Base-by-base conservation (phyloP, 2,113 vertebrate genomes). In the Xyrauchen texanus region DNA sequence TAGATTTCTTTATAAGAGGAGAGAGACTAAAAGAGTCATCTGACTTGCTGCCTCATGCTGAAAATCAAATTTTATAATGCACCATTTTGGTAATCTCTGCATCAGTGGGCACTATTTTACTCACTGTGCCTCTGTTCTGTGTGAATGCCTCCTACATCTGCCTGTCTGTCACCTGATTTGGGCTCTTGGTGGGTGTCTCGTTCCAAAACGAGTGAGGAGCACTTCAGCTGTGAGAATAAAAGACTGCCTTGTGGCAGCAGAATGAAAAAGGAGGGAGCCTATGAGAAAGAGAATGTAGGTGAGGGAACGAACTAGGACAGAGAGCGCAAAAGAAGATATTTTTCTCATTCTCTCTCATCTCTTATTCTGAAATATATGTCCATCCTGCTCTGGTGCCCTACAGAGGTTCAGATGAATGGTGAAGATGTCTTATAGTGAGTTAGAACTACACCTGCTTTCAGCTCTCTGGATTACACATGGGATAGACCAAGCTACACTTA, bases 211-310 rank as follows among this genome's bases (percentile, higher is more conserved):
- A 80, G 78, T 81, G 67, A 52, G 72, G 51, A 78, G 42, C 79
- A 72, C 69, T 74, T 82, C 80, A 84, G 80, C 44, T 68, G 64
- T 55, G 21, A 85, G 76, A 82, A 82, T 78, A 78, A 78, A 82
- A 83, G 84, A 82, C 73, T 74, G 66, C 67, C 53, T 81, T 89
- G 76, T 87, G 81, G 75, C 60, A 64, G 65, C 70, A 75, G n/a
- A 77, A 77, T 81, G 72, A 79, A 55, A 64, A 74, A 66, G 63
- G 21, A 73, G 68, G 42, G 68, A 79, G 64, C 77, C 76, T 52
- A 3, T 34, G 21, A 34, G 21, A n/a, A n/a, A 80, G 78, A 77
- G 77, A 67, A 84, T 69, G 68, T 83, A 58, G 64, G 66, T 77
- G 34, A 75, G 53, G 74, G 44, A 72, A 61, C 12, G 15, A 70